Evolutionary conservation across 2,113 vertebrate genomes (phyloP), one percentile per base, ranked within the genome.

Genomic region (Sylvilagus bachmani): DNA sequence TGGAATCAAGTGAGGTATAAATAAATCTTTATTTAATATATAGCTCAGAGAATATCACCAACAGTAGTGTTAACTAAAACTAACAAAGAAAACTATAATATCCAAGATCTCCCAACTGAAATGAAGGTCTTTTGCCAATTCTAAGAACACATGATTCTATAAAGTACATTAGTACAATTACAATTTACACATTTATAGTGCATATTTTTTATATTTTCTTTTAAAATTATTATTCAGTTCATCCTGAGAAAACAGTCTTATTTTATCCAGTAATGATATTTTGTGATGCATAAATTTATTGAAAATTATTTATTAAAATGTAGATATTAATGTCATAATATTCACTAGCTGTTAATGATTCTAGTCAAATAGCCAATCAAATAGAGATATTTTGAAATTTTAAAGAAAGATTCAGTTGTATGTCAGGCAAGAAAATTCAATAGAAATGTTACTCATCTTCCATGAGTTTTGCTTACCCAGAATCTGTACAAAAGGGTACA

Each of bases 1-100:
- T 86, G 75, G n/a, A 86, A 92, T 78, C 36, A 86, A 78, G 38
- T 51, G 51, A 86, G 27, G 17, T 36, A 70, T 78, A 81, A 92
- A 78, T 78, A 95, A 94, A 79, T 78, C 64, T 90, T 67, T 71
- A 82, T 69, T 83, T 89, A 24, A 79, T 90, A 14, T 25, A 10
- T 13, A 90, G 49, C 70, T 62, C 53, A 61, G 31, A 89, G 36
- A 64, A 81, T 71, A 77, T 36, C 17, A 74, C 49, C 64, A 92
- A 73, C 11, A 73, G 49, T 61, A 73, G 13, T 29, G 10, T 36
- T 83, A 58, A 82, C 53, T 73, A 73, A 92, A 86, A 62, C 19
- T 83, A 33, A 61, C 67, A 66, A 83, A 86, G 33, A 82, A n/a
- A 77, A 36, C 10, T 51, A 9, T 12, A 51, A 0, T 53, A 6